Base-by-base conservation (phyloP, 2,888 invertebrate genomes). In the Periphyllus acericola region DNA sequence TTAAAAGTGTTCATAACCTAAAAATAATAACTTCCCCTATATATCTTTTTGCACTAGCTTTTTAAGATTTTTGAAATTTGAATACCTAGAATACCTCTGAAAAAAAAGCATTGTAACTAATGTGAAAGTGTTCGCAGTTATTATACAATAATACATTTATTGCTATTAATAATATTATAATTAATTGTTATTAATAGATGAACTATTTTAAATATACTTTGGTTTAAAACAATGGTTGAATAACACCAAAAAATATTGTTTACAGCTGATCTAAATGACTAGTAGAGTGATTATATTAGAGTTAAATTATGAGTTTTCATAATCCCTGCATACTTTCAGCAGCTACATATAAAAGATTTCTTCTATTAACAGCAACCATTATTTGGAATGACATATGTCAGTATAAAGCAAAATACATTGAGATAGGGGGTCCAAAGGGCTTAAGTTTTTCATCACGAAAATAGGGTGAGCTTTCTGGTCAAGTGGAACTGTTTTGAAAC, bases 401-500 rank as follows among this genome's bases (percentile, higher is more conserved):
- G 25, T n/a, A 78, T 52, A 71, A 86, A 79, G 55, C 4, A 72
- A 55, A 79, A 34, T 40, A 36, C 5, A 52, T 79, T n/a, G 3
- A 71, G 52, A 29, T 36, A 29, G 32, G 32, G 81, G 9, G 46
- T 29, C 6, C 21, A n/a, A 55, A n/a, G n/a, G 17, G 25, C 36
- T 68, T n/a, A 85, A 76, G 21, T 83, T 90, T 85, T 83, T 55
- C 66, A 80, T 72, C 9, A 72, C 66, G 68, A 52, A 72, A 71
- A 40, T 79, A 72, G 83, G 85, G 80, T 75, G 78, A 83, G 60
- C 36, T 82, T 68, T 78, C 71, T 76, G 46, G 86, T 75, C 82
- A 71, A 89, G 79, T 71, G 81, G 83, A 89, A 84, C 83, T 79
- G 79, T 88, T 81, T 75, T 21, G 19, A 84, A 83, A 82, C 34